Conservation (phyloP, 1,140 invertebrate species). For the Achroia grisella region DNA sequence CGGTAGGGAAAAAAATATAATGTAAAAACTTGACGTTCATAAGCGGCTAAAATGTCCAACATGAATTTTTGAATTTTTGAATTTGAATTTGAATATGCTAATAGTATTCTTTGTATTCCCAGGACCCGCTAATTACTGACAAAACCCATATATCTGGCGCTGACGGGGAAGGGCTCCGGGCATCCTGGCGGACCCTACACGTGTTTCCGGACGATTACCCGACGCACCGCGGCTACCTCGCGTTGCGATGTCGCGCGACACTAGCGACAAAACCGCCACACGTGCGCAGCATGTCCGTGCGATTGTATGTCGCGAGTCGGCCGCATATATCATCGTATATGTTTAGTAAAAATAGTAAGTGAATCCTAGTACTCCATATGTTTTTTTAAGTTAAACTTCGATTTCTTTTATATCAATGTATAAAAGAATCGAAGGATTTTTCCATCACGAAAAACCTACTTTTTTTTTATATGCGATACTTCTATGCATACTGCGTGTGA, state of each 20-base stretch:
- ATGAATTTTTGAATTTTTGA: too few species aligned
- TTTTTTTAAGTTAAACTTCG: too few species aligned
- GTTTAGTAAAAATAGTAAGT: constrained; percentile 69
- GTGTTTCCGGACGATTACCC: constrained; percentile 54
- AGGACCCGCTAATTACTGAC: constrained; percentile 54
- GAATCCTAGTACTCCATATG: neutral
- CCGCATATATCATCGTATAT: constrained; percentile 63
- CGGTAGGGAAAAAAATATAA: too few species aligned
- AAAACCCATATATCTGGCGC: constrained; percentile 47
- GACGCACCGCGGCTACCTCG: constrained; percentile 51
- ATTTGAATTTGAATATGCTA: too few species aligned
- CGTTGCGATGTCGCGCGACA: constrained; percentile 49
- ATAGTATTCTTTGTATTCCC: neutral
- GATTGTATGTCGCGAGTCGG: constrained; percentile 49
- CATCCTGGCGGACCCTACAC: constrained; percentile 57
- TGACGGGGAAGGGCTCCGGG: constrained; percentile 52
- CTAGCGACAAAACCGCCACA: constrained; percentile 41
- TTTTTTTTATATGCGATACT: too few species aligned
- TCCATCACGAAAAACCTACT: too few species aligned
- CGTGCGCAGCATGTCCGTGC: constrained; percentile 51
- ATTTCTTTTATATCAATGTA: too few species aligned
- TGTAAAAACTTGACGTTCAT: too few species aligned
- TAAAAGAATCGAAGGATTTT: too few species aligned
- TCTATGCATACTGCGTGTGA: too few species aligned
- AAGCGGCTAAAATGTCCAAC: too few species aligned